phyloP scores from a whole-genome alignment of 2,113 vertebrate genomes.

The Laterallus jamaicensis region DNA sequence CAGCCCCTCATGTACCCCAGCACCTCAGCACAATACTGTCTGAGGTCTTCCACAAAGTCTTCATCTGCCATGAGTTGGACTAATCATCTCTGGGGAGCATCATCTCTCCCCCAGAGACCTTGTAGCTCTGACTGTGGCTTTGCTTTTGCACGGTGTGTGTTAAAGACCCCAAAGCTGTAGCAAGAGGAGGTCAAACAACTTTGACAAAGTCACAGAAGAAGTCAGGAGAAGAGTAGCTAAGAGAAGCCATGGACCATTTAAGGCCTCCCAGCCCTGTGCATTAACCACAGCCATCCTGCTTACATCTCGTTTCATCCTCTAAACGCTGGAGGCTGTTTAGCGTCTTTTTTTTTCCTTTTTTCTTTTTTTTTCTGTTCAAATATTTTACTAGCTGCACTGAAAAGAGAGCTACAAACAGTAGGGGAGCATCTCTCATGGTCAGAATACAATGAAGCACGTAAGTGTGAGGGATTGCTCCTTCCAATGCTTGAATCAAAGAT shows the following conservation, averaged over 20 bases:
- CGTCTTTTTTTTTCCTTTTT: background rate
- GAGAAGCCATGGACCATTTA: background rate
- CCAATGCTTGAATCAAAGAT: constrained; percentile 63
- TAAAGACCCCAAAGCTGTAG: background rate
- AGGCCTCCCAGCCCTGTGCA: background rate
- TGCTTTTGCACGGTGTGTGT: background rate
- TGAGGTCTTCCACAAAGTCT: background rate
- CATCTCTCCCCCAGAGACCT: background rate
- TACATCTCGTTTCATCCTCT: constrained; percentile 18
- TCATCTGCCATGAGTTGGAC: background rate
- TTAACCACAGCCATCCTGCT: constrained; percentile 5
- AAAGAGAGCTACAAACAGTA: constrained; percentile 61
- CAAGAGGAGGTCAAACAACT: background rate
- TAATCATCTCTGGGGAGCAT: background rate
- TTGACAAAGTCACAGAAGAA: background rate
- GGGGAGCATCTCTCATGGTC: constrained; percentile 51
- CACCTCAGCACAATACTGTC: background rate
- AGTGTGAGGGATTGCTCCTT: constrained; percentile 55
- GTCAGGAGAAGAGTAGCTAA: background rate
- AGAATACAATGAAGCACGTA: constrained; percentile 45
- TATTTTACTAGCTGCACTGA: constrained; percentile 55
- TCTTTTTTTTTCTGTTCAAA: background rate
- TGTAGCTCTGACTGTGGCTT: background rate
- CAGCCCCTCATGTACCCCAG: background rate
- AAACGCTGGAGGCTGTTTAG: constrained; percentile 51